Percentiles rank a stretch among this genome's conserved stretches.
phyloP scores from a whole-genome alignment of 2,113 vertebrate genomes.

The Nycticryphes semicollaris region DNA sequence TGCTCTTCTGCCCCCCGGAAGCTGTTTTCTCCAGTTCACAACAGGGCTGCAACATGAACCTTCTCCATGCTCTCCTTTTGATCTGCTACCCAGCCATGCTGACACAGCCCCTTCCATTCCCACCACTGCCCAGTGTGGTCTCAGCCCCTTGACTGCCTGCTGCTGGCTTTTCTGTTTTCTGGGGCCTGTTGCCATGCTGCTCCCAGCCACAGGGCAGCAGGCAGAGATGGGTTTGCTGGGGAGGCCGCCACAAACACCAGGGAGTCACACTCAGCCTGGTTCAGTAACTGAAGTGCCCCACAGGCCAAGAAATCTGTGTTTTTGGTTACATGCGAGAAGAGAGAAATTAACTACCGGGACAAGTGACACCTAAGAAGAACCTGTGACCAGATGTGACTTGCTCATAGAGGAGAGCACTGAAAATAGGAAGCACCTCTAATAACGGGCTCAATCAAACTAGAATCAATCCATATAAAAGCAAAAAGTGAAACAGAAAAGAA shows the following conservation, averaged over 20 bases:
- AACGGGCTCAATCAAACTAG: neutral
- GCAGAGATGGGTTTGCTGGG: neutral
- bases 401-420: neutral
- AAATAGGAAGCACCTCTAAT: neutral
- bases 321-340: neutral
- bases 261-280: neutral
- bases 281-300: neutral
- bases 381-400: neutral
- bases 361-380: neutral
- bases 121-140: rapidly evolving
- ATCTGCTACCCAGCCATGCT: neutral
- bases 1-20: neutral
- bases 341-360: neutral
- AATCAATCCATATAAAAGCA: neutral
- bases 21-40: neutral
- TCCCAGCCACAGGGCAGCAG: rapidly evolving
- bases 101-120: neutral
- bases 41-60: neutral
- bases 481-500: neutral
- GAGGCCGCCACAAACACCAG: neutral
- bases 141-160: rapidly evolving
- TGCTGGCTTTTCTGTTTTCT: neutral
- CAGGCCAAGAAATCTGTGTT: neutral
- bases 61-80: neutral
- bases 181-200: neutral